phyloP scores from a whole-genome alignment of 2,888 invertebrate genomes.

The Eurois occulta region DNA sequence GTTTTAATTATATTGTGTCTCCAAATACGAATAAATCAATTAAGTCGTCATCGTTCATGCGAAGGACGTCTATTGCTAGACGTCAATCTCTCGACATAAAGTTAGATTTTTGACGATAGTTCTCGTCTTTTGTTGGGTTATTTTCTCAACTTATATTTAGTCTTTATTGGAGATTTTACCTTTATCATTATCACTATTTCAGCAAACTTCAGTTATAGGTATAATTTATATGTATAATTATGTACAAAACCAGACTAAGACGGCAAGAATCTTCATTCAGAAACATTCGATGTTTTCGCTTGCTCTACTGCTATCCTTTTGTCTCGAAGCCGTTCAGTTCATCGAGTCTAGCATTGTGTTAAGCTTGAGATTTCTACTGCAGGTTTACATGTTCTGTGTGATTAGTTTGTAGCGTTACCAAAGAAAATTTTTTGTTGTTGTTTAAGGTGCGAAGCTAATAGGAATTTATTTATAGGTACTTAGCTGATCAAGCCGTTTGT shows the following conservation, averaged over 20 bases:
- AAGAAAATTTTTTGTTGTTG: not conserved
- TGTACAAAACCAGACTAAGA: not conserved
- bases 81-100: not conserved
- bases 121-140: not conserved
- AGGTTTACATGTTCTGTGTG: not conserved
- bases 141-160: too few relatives aligned
- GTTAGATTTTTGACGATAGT: not conserved
- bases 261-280: constrained; percentile 24
- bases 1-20: not conserved
- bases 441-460: not conserved
- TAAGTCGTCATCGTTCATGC: not conserved
- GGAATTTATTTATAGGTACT: not conserved
- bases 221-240: not conserved
- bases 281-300: constrained; percentile 13
- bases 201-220: not conserved
- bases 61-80: not conserved
- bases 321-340: constrained; percentile 25
- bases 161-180: not conserved
- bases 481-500: not conserved
- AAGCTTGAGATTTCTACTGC: constrained; percentile 1
- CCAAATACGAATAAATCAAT: not conserved
- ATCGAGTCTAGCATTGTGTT: constrained; percentile 17
- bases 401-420: not conserved
- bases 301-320: constrained; percentile 11
- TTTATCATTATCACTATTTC: not conserved